Conservation (phyloP, 2,797 vertebrate genomes). For the Chelmon rostratus region DNA sequence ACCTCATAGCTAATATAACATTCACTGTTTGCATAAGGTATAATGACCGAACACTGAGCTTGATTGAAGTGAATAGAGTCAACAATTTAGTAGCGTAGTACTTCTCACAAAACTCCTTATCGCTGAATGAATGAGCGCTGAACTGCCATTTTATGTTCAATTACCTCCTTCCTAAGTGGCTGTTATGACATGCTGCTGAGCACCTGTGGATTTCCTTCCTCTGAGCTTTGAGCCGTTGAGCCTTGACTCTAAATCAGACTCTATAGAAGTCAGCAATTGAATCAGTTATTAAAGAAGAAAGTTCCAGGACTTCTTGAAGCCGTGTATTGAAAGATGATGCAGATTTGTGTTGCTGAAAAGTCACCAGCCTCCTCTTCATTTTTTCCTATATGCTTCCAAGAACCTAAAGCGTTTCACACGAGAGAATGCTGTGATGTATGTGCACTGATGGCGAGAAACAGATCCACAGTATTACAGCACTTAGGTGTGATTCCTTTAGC, state of each 20-base stretch:
- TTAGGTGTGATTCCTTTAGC: constrained; percentile 37
- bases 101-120: constrained; percentile 50
- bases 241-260: constrained; percentile 30
- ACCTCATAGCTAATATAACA: constrained; percentile 32
- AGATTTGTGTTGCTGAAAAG: constrained; percentile 20
- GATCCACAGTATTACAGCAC: constrained; percentile 30
- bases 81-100: constrained; percentile 42
- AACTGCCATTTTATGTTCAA: constrained; percentile 54
- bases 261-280: constrained; percentile 15
- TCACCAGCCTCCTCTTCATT: background rate
- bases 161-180: constrained; percentile 59
- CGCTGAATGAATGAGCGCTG: constrained; percentile 47
- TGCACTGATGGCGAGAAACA: constrained; percentile 34
- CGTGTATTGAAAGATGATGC: background rate
- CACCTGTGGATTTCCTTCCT: constrained; percentile 60
- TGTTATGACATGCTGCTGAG: constrained; percentile 56
- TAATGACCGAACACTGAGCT: constrained; percentile 52
- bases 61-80: constrained; percentile 52
- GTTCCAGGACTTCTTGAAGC: constrained; percentile 29
- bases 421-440: constrained; percentile 26
- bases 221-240: constrained; percentile 38
- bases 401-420: constrained; percentile 9
- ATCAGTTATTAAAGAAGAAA: constrained; percentile 17
- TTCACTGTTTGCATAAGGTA: constrained; percentile 46
- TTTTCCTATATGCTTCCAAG: constrained; percentile 1